A percentile compares a stretch with the other conserved stretches of the same genome.
Conservation (phyloP, 2,113 vertebrate species). For the Thomomys bottae region DNA sequence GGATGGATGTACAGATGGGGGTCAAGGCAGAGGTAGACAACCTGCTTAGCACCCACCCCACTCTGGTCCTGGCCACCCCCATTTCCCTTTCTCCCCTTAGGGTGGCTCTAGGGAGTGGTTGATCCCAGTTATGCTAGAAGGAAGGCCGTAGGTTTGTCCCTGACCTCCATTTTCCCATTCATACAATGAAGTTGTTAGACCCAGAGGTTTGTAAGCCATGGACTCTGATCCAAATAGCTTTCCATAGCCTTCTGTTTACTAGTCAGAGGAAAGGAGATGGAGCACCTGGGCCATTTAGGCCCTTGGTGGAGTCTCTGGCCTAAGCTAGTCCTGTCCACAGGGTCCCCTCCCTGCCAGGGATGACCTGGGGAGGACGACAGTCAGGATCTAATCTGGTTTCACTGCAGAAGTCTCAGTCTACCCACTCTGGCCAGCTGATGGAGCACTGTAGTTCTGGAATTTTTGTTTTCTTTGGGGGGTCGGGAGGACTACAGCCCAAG, state of each 20-base stretch:
- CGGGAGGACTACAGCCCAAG: too few species aligned
- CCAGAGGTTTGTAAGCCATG: background rate
- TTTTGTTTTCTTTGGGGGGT: too few species aligned
- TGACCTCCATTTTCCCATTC: background rate
- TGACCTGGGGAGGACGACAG: background rate
- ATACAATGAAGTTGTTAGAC: background rate
- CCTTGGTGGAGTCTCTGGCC: background rate
- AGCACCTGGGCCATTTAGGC: background rate
- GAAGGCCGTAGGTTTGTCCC: background rate
- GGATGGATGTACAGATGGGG: background rate
- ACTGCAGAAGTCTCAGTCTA: background rate
- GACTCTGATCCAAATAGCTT: background rate
- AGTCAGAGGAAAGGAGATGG: too few species aligned
- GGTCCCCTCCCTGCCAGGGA: background rate
- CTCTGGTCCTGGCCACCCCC: background rate
- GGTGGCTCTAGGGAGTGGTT: background rate
- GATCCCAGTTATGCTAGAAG: background rate
- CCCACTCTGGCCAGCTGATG: background rate
- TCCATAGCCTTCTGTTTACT: background rate
- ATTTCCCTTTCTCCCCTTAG: background rate
- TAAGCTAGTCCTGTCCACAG: background rate
- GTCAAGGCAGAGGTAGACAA: background rate
- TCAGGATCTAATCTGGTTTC: background rate
- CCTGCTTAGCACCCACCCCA: background rate
- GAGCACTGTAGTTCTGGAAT: background rate